Base-by-base conservation (phyloP, 2,797 vertebrate species). In the Centropyge bicolor region DNA sequence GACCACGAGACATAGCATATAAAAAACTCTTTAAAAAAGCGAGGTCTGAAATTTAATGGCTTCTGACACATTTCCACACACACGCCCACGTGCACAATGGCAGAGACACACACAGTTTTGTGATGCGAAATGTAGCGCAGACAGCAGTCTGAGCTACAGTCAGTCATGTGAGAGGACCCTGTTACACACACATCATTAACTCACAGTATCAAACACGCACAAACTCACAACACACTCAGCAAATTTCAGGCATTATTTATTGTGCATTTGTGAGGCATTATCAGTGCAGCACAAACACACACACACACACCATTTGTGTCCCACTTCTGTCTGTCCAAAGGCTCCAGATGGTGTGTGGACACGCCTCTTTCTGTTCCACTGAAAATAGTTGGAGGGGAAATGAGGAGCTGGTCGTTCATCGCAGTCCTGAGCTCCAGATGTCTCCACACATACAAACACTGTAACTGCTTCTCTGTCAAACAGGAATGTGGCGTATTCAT, bases 151-250 rank as follows among this genome's bases (percentile, higher is more conserved):
- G 57, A 31, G 12, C 27, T 62, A 48, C 5, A 49, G 45, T 64
- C 65, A 63, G 51, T 76, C 75, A 82, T 59, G 61, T 78, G 79
- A 49, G 66, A 82, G n/a, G 48, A 77, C 45, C 36, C 12, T 55
- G 41, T 82, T 81, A 73, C 51, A 64, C 62, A 67, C 74, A 74
- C 78, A 60, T 49, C 82, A 89, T 87, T 84, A 80, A 81, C 22
- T 63, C 71, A 20, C 43, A 62, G 65, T 46, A 75, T 86, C 3
- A 82, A 22, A 70, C 48, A 65, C 73, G 52, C 27, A 80, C 48
- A 70, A 55, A 60, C 27, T 20, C 22, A 43, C 24, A 24, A 40
- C 41, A 63, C 65, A 76, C 40, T 64, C 56, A 55, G 35, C 51
- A 61, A 64, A 69, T 60, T 78, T 62, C 27, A 66, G 31, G 59